A percentile compares a stretch with the other conserved stretches of the same genome.
Conservation (phyloP, 1,140 invertebrate species). For the Lepidotrigona ventralis region DNA sequence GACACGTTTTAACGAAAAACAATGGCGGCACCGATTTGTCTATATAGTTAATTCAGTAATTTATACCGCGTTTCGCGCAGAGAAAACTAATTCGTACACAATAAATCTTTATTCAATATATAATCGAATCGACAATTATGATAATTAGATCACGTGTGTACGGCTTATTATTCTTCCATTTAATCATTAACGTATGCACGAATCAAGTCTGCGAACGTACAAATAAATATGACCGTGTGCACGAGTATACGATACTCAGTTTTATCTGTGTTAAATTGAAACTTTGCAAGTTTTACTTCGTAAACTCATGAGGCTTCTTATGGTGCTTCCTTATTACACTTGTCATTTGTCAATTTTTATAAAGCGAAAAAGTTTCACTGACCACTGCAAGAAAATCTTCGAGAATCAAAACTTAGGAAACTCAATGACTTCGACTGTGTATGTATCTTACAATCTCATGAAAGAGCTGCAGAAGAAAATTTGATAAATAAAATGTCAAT, state of each 20-base stretch:
- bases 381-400: too few species aligned
- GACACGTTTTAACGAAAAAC: slow-evolving; percentile 1
- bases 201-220: not conserved
- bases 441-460: too few species aligned
- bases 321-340: too few species aligned
- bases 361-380: too few species aligned
- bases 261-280: not conserved
- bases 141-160: not conserved
- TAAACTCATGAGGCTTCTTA: not conserved
- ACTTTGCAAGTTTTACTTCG: too few species aligned
- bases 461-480: too few species aligned
- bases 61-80: not conserved
- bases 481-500: too few species aligned
- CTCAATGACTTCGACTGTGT: too few species aligned
- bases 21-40: not conserved
- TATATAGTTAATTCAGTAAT: slow-evolving; percentile 21
- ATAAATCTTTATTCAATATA: slow-evolving; percentile 23
- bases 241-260: not conserved
- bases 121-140: slow-evolving; percentile 5
- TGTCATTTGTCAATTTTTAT: too few species aligned
- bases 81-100: slow-evolving; percentile 12
- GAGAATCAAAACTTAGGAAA: too few species aligned
- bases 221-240: not conserved
- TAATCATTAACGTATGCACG: not conserved
- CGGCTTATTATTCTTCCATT: not conserved